Evolutionary conservation across 2,113 vertebrate species (phyloP).

Genomic region (Brachyhypopomus occidentalis): DNA sequence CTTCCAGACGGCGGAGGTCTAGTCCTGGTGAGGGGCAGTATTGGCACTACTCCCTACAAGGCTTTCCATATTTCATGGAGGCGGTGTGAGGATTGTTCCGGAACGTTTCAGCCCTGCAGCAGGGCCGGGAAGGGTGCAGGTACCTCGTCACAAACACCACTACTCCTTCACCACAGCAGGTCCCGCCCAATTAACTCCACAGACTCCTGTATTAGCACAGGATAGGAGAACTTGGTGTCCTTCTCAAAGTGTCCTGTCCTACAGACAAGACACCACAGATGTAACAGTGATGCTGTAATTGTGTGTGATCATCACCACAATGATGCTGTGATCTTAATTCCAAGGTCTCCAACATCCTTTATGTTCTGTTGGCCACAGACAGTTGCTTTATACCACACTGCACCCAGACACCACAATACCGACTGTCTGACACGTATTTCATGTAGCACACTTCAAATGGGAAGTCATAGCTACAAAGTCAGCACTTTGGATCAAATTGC

Average conservation of each 20-base stretch:
- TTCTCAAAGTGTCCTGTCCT: conserved; percentile 1
- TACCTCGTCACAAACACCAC: not conserved
- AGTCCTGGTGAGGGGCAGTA: not conserved
- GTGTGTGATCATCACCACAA: no score
- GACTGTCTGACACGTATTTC: not conserved
- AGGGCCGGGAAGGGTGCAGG: conserved; percentile 30
- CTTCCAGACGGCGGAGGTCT: not conserved
- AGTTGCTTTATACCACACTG: no score
- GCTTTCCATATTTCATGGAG: conserved; percentile 67
- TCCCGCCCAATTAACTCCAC: conserved; percentile 12
- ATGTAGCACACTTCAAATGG: not conserved
- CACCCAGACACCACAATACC: not conserved
- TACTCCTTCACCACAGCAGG: conserved; percentile 16
- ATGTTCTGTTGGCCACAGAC: not conserved
- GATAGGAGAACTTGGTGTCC: not conserved
- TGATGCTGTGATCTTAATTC: not conserved
- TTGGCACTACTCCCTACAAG: conserved; percentile 40
- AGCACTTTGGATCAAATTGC: not conserved
- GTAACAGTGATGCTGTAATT: not conserved
- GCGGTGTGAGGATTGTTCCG: conserved; percentile 52
- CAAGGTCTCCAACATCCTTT: no score
- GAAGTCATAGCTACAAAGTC: not conserved
- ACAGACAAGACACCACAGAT: not conserved
- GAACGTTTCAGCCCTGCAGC: conserved; percentile 43
- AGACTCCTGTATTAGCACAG: not conserved